Evolutionary conservation across 53 echinoderm and acorn worm species (phyloP).

Genomic region (Crossaster papposus): DNA sequence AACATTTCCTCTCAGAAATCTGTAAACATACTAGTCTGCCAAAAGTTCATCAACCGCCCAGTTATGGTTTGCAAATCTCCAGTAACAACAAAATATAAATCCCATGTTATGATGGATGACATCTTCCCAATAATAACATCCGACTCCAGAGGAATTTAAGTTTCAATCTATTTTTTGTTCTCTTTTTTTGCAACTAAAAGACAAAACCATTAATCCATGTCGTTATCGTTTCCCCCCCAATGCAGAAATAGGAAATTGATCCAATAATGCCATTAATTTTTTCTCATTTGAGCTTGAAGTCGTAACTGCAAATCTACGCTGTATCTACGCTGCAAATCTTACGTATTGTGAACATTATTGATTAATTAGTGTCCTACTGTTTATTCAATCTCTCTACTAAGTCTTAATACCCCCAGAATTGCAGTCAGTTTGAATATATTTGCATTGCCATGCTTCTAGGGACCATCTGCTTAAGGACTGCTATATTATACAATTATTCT

Average conservation of each 20-base stretch:
- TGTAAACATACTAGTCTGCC: slow-evolving; percentile 41
- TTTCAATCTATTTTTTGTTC: neutral
- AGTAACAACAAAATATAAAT: neutral
- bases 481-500: neutral
- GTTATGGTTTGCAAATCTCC: neutral
- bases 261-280: neutral
- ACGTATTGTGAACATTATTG: neutral
- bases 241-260: neutral
- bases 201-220: neutral
- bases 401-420: neutral
- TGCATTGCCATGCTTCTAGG: neutral
- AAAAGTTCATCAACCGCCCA: neutral
- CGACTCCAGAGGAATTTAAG: neutral
- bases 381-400: neutral
- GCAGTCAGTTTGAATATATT: neutral
- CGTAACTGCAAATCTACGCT: neutral
- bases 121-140: neutral
- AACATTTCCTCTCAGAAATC: slow-evolving; percentile 41
- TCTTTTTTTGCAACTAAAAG: neutral
- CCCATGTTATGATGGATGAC: neutral
- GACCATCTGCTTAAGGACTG: neutral
- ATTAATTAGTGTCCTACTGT: neutral
- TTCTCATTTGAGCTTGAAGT: too few relatives aligned
- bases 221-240: neutral
- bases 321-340: neutral